A percentile compares a stretch with the other conserved stretches of the same genome.
Evolutionary conservation across 2,797 vertebrate species (phyloP).

Genomic region (Kryptopterus vitreolus): DNA sequence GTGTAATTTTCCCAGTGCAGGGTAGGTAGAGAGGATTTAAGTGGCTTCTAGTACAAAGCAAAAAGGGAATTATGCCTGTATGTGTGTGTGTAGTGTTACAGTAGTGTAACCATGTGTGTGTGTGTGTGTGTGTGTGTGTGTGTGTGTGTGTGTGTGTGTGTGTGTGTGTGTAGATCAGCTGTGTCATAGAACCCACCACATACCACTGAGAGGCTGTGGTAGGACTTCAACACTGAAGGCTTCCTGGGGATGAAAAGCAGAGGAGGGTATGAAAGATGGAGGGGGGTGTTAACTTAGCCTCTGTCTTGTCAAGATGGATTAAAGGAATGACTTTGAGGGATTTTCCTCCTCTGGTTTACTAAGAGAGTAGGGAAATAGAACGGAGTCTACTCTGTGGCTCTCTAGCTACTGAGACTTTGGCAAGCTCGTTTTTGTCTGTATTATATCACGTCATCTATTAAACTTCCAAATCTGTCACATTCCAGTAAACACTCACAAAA

Average conservation of each 20-base stretch:
- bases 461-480: conserved; percentile 34
- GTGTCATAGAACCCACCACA: conserved; percentile 51
- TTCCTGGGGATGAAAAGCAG: conserved; percentile 37
- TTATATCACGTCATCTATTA: conserved; percentile 49
- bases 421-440: conserved; percentile 37
- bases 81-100: conserved; percentile 48
- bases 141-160: conserved; percentile 46
- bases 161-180: conserved; percentile 45
- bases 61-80: conserved; percentile 48
- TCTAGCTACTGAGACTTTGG: conserved; percentile 34
- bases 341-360: conserved; percentile 70
- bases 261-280: conserved; percentile 23
- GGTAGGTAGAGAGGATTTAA: conserved; percentile 47
- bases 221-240: conserved; percentile 50
- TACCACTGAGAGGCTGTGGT: conserved; percentile 50
- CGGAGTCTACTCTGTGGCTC: conserved; percentile 44
- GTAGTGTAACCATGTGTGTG: too few species aligned
- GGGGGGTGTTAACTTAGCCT: conserved; percentile 68
- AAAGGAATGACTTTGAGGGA: conserved; percentile 75
- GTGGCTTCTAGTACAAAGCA: conserved; percentile 45
- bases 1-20: conserved; percentile 50
- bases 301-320: conserved; percentile 79
- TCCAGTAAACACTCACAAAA: conserved; percentile 39
- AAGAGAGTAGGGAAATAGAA: conserved; percentile 64
- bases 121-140: conserved; percentile 37